Conservation (phyloP, 2,113 vertebrate species). For the Desmodus rotundus region DNA sequence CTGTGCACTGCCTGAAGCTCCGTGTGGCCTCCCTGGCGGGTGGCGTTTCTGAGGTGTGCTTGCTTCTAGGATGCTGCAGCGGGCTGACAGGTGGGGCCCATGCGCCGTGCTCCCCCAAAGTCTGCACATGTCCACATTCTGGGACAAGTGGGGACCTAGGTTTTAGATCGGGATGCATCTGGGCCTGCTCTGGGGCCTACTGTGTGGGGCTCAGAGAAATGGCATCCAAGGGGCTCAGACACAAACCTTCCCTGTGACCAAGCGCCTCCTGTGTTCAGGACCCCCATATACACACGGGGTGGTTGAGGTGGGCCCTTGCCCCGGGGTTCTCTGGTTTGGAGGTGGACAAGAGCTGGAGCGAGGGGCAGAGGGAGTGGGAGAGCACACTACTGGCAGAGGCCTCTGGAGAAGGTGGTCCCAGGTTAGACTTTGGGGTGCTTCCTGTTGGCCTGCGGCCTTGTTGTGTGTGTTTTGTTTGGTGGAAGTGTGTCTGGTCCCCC, state of each 20-base stretch:
- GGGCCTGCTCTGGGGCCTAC: not conserved
- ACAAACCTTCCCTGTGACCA: accelerated
- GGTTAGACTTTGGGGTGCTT: not conserved
- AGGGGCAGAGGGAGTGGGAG: not conserved
- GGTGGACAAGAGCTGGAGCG: no score
- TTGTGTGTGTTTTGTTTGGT: not conserved
- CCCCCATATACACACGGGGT: not conserved
- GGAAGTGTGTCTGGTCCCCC: not conserved
- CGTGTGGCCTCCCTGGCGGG: not conserved
- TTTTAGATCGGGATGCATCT: not conserved
- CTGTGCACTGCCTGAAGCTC: accelerated
- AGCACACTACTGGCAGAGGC: accelerated
- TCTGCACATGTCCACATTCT: not conserved
- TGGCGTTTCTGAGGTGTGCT: accelerated
- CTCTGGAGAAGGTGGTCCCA: accelerated
- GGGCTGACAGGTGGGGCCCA: not conserved
- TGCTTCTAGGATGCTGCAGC: not conserved
- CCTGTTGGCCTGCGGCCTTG: not conserved
- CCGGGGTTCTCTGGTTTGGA: not conserved
- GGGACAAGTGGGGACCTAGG: not conserved
- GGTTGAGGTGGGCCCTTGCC: not conserved
- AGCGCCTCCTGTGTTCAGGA: not conserved
- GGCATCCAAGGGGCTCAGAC: not conserved
- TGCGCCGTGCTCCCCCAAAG: accelerated
- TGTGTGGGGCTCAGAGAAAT: not conserved